Conservation (phyloP, 2,113 vertebrate species). For the Corynorhinus townsendii region DNA sequence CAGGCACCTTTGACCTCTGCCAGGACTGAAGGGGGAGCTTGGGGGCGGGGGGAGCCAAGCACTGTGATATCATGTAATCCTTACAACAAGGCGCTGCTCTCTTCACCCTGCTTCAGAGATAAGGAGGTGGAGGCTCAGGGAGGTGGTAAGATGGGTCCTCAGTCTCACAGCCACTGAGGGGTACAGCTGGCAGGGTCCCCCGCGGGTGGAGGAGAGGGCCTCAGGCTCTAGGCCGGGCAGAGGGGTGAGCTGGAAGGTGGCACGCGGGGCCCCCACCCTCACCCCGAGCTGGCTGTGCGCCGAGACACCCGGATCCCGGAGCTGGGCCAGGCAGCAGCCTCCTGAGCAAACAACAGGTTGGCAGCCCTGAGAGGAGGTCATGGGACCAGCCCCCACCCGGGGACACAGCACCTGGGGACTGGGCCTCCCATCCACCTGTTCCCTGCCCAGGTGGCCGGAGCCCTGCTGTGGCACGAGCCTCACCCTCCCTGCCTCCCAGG, state of each 20-base stretch:
- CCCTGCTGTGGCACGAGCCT: background rate
- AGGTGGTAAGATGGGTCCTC: background rate
- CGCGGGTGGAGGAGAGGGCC: rapidly evolving
- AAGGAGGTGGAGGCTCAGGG: background rate
- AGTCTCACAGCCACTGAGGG: background rate
- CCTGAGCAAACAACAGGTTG: constrained; percentile 65
- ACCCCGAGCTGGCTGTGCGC: constrained; percentile 7
- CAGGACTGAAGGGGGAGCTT: background rate
- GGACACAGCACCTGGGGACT: background rate
- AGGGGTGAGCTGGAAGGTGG: background rate
- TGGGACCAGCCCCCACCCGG: background rate
- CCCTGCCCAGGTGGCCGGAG: background rate
- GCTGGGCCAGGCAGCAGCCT: constrained; percentile 57
- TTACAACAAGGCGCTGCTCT: background rate
- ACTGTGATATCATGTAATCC: background rate
- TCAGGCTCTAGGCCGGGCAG: background rate
- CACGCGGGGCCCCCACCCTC: background rate
- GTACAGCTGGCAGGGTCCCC: background rate
- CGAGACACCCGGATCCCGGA: constrained; percentile 68
- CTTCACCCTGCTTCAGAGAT: background rate
- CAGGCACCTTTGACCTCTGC: background rate
- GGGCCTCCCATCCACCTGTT: background rate
- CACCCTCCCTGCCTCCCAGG: background rate
- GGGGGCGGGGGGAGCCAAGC: rapidly evolving
- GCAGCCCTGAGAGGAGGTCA: constrained; percentile 44